Evolutionary conservation across 2,888 invertebrate species (phyloP).

Genomic region (Lampropteryx suffumata): DNA sequence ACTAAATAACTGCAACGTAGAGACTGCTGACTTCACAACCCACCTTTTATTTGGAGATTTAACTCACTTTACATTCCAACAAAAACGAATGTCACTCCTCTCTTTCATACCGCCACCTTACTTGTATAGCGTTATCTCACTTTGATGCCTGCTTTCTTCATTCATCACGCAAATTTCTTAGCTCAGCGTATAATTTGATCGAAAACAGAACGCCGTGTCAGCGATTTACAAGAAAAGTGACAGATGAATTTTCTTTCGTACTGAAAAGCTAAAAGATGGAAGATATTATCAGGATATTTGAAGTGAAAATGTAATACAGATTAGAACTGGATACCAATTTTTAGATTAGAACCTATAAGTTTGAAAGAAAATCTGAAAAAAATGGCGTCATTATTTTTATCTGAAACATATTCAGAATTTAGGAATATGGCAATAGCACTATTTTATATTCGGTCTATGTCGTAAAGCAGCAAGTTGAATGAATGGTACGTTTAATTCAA

Average conservation of each 20-base stretch:
- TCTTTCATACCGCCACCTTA: slow-evolving; percentile 45
- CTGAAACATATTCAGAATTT: slow-evolving; percentile 10
- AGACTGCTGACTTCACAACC: slow-evolving; percentile 62
- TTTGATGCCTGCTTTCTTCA: slow-evolving; percentile 50
- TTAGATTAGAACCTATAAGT: too few species aligned
- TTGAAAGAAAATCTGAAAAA: slow-evolving; percentile 1
- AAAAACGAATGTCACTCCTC: slow-evolving; percentile 61
- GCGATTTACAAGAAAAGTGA: slow-evolving; percentile 57
- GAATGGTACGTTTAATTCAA: slow-evolving; percentile 19
- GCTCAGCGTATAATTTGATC: slow-evolving; percentile 73
- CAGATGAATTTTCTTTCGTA: slow-evolving; percentile 39
- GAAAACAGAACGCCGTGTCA: slow-evolving; percentile 66
- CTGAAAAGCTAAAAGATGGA: slow-evolving; percentile 35
- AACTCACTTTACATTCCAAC: slow-evolving; percentile 75
- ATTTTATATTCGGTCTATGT: slow-evolving; percentile 31
- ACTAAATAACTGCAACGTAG: slow-evolving; percentile 25
- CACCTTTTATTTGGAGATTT: slow-evolving; percentile 78
- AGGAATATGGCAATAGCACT: slow-evolving; percentile 27
- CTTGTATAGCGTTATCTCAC: slow-evolving; percentile 44
- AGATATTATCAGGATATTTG: too few species aligned
- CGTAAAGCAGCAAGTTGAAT: slow-evolving; percentile 32
- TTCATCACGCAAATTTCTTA: slow-evolving; percentile 52
- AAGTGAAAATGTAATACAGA: too few species aligned
- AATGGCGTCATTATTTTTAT: not conserved
- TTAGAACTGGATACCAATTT: too few species aligned